Evolutionary conservation across 2,888 invertebrate genomes (phyloP).

Genomic region (Drosophila pegasa): DNA sequence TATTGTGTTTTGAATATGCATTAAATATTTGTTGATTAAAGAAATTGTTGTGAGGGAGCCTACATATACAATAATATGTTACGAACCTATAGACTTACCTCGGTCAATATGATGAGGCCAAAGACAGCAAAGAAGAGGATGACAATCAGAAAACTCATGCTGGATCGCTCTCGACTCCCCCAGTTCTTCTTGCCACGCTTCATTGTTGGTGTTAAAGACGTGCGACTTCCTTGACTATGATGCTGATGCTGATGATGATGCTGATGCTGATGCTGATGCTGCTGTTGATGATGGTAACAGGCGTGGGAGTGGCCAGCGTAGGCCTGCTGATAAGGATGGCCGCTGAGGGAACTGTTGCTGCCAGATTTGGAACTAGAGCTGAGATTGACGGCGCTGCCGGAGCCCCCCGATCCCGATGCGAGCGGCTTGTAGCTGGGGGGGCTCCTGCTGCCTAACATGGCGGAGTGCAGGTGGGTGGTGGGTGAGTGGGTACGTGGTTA

Average conservation of each 20-base stretch:
- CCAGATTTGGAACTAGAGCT: slow-evolving; percentile 39
- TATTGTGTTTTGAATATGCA: too few relatives aligned
- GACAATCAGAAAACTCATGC: slow-evolving; percentile 95
- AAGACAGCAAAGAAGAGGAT: slow-evolving; percentile 96
- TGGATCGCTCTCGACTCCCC: slow-evolving; percentile 90
- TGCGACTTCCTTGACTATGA: slow-evolving; percentile 58
- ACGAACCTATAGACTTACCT: slow-evolving; percentile 86
- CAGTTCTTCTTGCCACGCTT: slow-evolving; percentile 84
- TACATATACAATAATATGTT: too few relatives aligned
- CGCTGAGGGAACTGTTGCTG: slow-evolving; percentile 51
- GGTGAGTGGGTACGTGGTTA: slow-evolving; percentile 35
- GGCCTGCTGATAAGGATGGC: slow-evolving; percentile 55
- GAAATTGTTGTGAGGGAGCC: too few relatives aligned
- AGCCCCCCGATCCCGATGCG: slow-evolving; percentile 83
- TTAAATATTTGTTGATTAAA: too few relatives aligned
- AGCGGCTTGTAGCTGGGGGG: slow-evolving; percentile 80
- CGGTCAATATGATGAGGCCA: slow-evolving; percentile 94
- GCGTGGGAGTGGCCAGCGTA: slow-evolving; percentile 59
- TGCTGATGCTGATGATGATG: slow-evolving; percentile 40
- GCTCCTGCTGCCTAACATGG: slow-evolving; percentile 83
- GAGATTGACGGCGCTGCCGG: slow-evolving; percentile 64
- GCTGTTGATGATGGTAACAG: slow-evolving; percentile 68
- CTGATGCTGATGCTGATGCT: slow-evolving; percentile 61
- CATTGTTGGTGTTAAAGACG: slow-evolving; percentile 65
- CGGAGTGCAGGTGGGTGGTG: slow-evolving; percentile 49